Percentiles rank a stretch among this genome's conserved stretches.
These are phyloP conservation scores for Acanthaster planci DNA, from an alignment of 35 echinoderm and acorn worm genomes.

Conservation along the genomic window DNA sequence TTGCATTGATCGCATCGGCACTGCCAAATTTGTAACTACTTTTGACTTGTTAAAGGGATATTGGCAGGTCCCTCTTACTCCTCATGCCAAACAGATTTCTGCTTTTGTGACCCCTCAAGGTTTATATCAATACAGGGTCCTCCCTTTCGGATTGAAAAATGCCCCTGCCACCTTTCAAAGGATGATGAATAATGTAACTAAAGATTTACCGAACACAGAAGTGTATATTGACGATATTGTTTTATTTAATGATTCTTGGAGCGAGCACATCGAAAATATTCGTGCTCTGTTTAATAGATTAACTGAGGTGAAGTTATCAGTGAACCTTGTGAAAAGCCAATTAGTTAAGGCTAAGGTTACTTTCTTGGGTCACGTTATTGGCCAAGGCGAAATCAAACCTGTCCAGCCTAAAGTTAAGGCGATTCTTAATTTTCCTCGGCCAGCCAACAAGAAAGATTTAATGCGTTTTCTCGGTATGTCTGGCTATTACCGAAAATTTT, in stretches of 20 bases:
- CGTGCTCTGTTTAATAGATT: constrained; percentile 34
- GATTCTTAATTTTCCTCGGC: constrained; percentile 34
- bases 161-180: constrained; percentile 44
- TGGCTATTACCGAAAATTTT: constrained; percentile 39
- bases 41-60: constrained; percentile 74
- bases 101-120: constrained; percentile 45
- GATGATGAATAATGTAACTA: constrained; percentile 35
- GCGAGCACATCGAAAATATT: constrained; percentile 14
- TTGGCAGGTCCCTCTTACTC: constrained; percentile 59
- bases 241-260: constrained; percentile 51
- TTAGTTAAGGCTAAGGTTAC: constrained; percentile 39
- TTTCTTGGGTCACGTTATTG: constrained; percentile 50
- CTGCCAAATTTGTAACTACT: constrained; percentile 60
- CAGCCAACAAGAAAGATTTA: constrained; percentile 22
- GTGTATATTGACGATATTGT: constrained; percentile 64
- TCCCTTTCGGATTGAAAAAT: constrained; percentile 58
- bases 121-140: constrained; percentile 33
- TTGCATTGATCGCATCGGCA: constrained; percentile 67
- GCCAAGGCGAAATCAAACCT: constrained; percentile 36
- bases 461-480: constrained; percentile 54
- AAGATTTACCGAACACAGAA: constrained; percentile 29
- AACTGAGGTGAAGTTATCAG: constrained; percentile 34
- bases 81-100: constrained; percentile 28
- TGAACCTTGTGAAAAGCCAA: constrained; percentile 58
- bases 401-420: constrained; percentile 39